Conservation (phyloP, 2,113 vertebrate species). For the Apistogramma diplotaenia region DNA sequence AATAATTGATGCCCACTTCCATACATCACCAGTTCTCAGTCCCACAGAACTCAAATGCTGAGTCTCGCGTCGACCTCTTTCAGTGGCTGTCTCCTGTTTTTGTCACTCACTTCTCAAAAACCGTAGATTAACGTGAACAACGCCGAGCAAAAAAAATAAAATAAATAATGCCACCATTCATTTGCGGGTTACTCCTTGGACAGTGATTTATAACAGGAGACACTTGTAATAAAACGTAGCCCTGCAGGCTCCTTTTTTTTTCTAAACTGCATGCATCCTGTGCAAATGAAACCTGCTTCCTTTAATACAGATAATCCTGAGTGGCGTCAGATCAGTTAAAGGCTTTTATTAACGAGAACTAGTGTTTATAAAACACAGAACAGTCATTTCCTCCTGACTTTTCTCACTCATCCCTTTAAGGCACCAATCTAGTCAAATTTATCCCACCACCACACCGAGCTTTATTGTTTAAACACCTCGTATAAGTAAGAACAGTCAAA, state of each 20-base stretch:
- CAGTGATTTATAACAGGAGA: constrained; percentile 72
- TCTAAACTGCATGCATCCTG: constrained; percentile 44
- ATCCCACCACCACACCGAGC: not conserved
- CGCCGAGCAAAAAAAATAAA: not conserved
- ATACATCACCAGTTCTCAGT: constrained; percentile 24
- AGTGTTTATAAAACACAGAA: not conserved
- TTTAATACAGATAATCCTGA: constrained; percentile 46
- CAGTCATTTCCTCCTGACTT: not conserved
- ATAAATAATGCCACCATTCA: constrained; percentile 45
- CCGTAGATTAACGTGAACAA: constrained; percentile 22
- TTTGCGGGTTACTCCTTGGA: constrained; percentile 18
- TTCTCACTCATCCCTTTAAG: not conserved
- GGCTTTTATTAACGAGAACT: not conserved
- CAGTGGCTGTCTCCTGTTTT: constrained; percentile 13
- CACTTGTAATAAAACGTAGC: constrained; percentile 58
- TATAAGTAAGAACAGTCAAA: constrained; percentile 11
- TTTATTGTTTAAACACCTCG: constrained; percentile 24
- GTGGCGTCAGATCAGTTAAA: not conserved
- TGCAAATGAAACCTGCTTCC: constrained; percentile 62
- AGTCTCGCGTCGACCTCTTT: not conserved
- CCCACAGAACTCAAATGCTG: not conserved
- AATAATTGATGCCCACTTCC: constrained; percentile 57
- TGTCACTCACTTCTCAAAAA: constrained; percentile 17
- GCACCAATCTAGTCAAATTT: not conserved
- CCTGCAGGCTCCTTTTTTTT: constrained; percentile 19